Conservation (phyloP, 2,113 vertebrate genomes). For the Bostrychus sinensis region DNA sequence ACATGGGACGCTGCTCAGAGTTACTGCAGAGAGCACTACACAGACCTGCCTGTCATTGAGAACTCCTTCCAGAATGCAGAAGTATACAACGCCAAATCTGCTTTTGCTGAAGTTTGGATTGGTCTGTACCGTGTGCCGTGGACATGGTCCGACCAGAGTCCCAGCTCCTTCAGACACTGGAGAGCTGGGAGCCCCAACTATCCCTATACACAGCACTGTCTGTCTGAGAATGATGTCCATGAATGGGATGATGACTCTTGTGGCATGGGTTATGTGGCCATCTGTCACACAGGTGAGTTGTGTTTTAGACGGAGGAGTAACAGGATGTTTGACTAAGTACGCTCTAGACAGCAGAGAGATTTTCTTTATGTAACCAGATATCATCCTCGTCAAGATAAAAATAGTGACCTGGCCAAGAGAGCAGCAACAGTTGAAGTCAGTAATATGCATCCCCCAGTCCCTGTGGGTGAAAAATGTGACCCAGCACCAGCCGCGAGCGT, state of each 20-base stretch:
- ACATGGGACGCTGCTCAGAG: not conserved
- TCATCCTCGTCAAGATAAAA: too few relatives aligned
- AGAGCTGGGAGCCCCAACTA: not conserved
- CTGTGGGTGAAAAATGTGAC: too few relatives aligned
- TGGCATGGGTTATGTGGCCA: rapidly evolving
- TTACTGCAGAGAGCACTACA: conserved; percentile 4
- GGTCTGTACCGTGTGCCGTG: conserved; percentile 10
- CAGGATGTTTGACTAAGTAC: too few relatives aligned
- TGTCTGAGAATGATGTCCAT: rapidly evolving
- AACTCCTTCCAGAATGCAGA: not conserved
- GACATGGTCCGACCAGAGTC: not conserved
- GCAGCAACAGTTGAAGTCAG: too few relatives aligned
- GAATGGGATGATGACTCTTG: not conserved
- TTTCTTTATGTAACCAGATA: too few relatives aligned
- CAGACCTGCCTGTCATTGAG: conserved; percentile 1
- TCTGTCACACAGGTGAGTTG: conserved; percentile 12
- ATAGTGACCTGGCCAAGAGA: too few relatives aligned
- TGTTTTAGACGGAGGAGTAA: too few relatives aligned
- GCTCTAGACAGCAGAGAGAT: too few relatives aligned
- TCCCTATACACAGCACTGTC: not conserved
- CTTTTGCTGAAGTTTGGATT: not conserved
- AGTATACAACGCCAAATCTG: not conserved
- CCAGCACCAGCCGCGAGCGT: too few relatives aligned
- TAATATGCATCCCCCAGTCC: too few relatives aligned
- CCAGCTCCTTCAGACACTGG: conserved; percentile 9